phyloP scores from a whole-genome alignment of 2,888 invertebrate species.

The Zhuqinia jingwanae region DNA sequence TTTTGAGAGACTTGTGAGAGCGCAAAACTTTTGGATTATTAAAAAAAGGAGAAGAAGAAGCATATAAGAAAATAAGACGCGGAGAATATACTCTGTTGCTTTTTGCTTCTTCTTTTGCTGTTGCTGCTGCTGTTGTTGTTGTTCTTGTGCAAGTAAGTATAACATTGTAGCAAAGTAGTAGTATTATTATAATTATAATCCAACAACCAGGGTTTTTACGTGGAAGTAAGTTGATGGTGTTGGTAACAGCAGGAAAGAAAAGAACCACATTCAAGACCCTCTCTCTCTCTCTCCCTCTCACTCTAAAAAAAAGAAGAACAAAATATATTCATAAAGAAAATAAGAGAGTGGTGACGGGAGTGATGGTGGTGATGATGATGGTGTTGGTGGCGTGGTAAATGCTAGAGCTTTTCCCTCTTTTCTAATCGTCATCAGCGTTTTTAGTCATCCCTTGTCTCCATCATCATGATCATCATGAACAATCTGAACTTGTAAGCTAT shows the following conservation, averaged over 20 bases:
- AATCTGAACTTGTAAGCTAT: slow-evolving; percentile 58
- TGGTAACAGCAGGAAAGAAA: slow-evolving; percentile 59
- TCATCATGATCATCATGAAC: slow-evolving; percentile 36
- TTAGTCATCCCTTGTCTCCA: slow-evolving; percentile 54
- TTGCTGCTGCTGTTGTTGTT: no score
- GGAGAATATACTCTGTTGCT: background rate
- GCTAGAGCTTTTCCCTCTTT: slow-evolving; percentile 67
- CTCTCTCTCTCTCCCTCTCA: no score
- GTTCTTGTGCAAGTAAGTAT: no score
- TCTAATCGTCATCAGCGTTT: slow-evolving; percentile 56
- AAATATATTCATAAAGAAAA: no score
- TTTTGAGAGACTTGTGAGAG: no score
- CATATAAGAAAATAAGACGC: background rate
- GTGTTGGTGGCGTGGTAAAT: no score
- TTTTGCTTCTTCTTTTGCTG: background rate
- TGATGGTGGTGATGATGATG: background rate
- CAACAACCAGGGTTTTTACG: slow-evolving; percentile 41
- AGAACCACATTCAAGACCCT: slow-evolving; percentile 54
- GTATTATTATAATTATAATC: no score
- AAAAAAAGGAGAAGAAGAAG: slow-evolving; percentile 44
- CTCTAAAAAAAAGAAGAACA: slow-evolving; percentile 14
- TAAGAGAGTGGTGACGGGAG: no score
- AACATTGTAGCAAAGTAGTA: no score
- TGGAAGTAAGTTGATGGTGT: background rate
- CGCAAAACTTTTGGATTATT: no score